Base-by-base conservation (phyloP, 1,140 invertebrate genomes). In the Galleria mellonella region DNA sequence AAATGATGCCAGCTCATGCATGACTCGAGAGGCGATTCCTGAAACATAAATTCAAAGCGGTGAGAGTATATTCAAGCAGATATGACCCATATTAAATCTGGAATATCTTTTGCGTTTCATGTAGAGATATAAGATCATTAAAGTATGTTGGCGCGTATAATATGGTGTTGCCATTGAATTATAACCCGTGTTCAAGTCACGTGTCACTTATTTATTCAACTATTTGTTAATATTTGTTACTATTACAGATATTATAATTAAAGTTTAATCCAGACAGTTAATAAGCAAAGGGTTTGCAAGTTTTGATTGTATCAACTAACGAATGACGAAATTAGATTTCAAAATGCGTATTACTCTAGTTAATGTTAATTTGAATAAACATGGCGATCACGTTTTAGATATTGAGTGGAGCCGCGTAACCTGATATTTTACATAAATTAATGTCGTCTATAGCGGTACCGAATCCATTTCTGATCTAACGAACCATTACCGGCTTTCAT, bases 351-450 rank as follows among this genome's bases (percentile, higher is more conserved):
- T 43, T 9, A 43, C 43, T 37, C 10, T 30, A 38, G 27, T 49
- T 36, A 37, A 44, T 42, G 13, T 17, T 51, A 65, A 72, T 76
- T 76, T 51, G 55, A 65, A 70, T 75, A 64, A 73, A 72, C 70
- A 76, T 62, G 67, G 54, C 56, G 54, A 64, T 75, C 73, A 73
- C 73, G 72, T 81, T 73, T 66, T 60, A 53, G 65, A 65, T 70
- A 73, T 70, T 55, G 55, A 61, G 62, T 63, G 35, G 39, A 31
- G 55, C 56, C 52, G 48, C 60, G 75, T 74, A 74, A 79, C 62
- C 48, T 52, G 62, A 79, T 76, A 71, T 69, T 72, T 61, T 64
- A 60, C 63, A 67, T 67, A 60, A 71, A 78, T 79, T 75, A 76
- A 76, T 60, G 65, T 72, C 57, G 53, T 61, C 43, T 32, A 38